Evolutionary conservation across 2,888 invertebrate genomes (phyloP), one percentile per base, ranked within the genome.

Genomic region (Epirrhoe tristata): DNA sequence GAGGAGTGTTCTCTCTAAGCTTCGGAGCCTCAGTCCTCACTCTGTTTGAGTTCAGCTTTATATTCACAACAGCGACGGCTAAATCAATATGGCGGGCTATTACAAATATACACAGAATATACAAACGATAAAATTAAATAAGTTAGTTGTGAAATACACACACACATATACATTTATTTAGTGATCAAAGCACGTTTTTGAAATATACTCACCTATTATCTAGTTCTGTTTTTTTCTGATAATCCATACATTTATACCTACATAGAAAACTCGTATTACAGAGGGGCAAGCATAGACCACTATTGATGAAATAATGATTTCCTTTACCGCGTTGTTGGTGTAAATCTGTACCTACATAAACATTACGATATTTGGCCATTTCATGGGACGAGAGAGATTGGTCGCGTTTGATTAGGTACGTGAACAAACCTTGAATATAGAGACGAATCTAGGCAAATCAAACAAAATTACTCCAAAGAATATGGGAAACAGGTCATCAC

Each of bases 1-100:
- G 92, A 12, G 91, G 92, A 0, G 80, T 92, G 0, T 85, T 92
- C 46, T 89, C 90, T 0, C 74, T 92, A 0, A 85, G 85, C 61
- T 87, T 91, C 61, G 92, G 93, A 0, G 89, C 85, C 0, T 92
- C 92, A 0, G 73, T 91, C 12, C 77, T 91, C 4, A 91, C 89
- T 1, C n/a, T 88, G 2, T 76, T 83, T 1, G 92, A 93, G 70
- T 57, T 90, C 5, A 43, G 75, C 1, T 88, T 85, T 74, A 74
- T 88, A 53, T 56, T 68, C 46, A 16, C 31, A 10, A 36, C 64
- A 17, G 58, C 61, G 16, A n/a, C 48, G 24, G 50, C 24, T 4
- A 51, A 64, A n/a, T 46, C 60, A 57, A 63, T 60, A 60, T 48
- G 59, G 57, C 59, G 57, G 17, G 53, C 34, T 8, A 39, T 67